These are phyloP conservation scores for Tenthredo notha DNA, from an alignment of 2,888 invertebrate genomes.

Conservation along the genomic window DNA sequence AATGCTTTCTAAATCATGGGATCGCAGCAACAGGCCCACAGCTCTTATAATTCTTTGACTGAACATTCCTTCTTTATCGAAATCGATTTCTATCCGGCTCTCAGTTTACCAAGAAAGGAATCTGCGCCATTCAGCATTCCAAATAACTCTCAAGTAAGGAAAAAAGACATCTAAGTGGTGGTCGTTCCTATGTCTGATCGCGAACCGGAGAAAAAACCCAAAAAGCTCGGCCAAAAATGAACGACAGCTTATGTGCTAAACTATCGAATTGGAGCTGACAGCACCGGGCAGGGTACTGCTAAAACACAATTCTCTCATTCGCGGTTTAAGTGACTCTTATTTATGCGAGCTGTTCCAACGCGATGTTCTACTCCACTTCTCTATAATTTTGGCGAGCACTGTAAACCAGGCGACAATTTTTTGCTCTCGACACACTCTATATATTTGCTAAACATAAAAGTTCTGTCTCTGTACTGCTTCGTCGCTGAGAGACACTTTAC, in stretches of 20 bases:
- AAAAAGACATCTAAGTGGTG: neutral
- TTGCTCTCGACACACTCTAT: neutral
- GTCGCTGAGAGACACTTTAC: neutral
- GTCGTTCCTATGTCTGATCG: neutral
- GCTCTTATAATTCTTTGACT: conserved; percentile 1
- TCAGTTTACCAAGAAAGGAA: neutral
- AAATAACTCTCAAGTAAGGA: neutral
- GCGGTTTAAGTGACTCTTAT: neutral
- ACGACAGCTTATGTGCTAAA: neutral
- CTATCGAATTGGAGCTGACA: neutral
- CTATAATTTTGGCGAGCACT: conserved; percentile 23
- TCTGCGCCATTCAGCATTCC: neutral
- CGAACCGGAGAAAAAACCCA: neutral
- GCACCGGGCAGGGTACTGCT: neutral
- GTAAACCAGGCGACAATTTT: conserved; percentile 29
- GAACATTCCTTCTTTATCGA: neutral
- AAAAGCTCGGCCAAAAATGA: neutral
- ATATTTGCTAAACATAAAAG: neutral
- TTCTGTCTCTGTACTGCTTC: neutral
- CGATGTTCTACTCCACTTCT: conserved; percentile 15
- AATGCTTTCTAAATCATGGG: conserved; percentile 30
- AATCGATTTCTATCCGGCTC: neutral
- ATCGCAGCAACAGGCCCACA: neutral
- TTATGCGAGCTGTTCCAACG: conserved; percentile 5
- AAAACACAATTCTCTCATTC: conserved; percentile 11